Base-by-base conservation (phyloP, 2,113 vertebrate genomes). In the Theristicus caerulescens region DNA sequence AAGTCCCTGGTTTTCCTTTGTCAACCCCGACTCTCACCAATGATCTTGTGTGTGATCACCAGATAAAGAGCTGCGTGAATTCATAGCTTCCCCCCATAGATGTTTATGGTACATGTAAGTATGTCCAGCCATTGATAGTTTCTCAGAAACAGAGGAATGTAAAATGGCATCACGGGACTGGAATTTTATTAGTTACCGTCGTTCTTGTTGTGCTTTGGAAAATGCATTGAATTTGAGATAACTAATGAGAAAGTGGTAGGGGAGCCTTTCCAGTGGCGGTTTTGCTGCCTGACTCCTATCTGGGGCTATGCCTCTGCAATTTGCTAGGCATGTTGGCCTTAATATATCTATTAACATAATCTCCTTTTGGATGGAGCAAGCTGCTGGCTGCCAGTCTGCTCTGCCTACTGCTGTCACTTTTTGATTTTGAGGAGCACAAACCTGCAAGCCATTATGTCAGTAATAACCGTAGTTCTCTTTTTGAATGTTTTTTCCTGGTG, bases 161-260 rank as follows among this genome's bases (percentile, higher is more conserved):
- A 13, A 93, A 94, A 88, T 16, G 59, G 51, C 55, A 47, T 91
- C 46, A 11, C 34, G 85, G 79, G 94, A 86, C 88, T 31, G 44
- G 55, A 58, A 86, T 94, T 54, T 82, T 86, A 83, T 96, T 94
- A 93, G 62, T 80, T 94, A 42, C 76, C 15, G 2, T 93, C 82
- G 73, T 93, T 85, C 27, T 34, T 40, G 32, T 34, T 44, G 59
- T 73, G 71, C 88, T 88, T 90, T 82, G 82, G 94, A 87, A 85
- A 96, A 88, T 42, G 70, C 91, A 66, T 95, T 96, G 94, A 52
- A 88, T 95, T 93, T 66, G 67, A 54, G 82, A 51, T 86, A 87
- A 91, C 54, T 73, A 83, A 90, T 73, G 82, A 90, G 86, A 51
- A 58, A 47, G 67, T 76, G 47, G 14, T 58, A 32, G 61, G 76